Percentiles rank a stretch among this genome's conserved stretches.
These are phyloP conservation scores for Pitangus sulphuratus DNA, from an alignment of 2,797 vertebrate genomes.

Conservation along the genomic window DNA sequence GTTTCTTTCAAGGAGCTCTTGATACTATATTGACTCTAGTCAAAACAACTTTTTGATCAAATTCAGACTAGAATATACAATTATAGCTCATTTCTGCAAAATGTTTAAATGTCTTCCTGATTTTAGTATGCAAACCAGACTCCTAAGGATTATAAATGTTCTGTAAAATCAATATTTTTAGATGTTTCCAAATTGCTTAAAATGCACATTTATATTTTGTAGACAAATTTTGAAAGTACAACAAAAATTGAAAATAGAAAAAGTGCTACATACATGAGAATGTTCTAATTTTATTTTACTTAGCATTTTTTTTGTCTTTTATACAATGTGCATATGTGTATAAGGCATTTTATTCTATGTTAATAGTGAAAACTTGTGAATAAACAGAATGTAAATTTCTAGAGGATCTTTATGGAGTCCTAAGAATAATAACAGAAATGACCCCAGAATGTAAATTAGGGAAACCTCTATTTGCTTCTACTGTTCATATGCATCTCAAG, in stretches of 20 bases:
- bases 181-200: background rate
- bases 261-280: background rate
- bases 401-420: background rate
- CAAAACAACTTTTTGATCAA: background rate
- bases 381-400: background rate
- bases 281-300: background rate
- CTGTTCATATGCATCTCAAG: background rate
- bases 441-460: background rate
- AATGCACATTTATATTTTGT: background rate
- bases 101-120: background rate
- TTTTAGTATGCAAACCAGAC: background rate
- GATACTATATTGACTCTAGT: background rate
- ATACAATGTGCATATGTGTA: background rate
- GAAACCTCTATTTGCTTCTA: background rate
- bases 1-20: background rate
- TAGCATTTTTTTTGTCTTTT: background rate
- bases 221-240: background rate
- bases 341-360: background rate
- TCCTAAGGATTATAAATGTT: background rate
- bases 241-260: background rate
- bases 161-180: background rate
- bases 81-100: background rate
- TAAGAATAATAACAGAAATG: background rate
- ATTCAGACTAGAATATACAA: background rate
- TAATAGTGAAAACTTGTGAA: background rate